phyloP scores from a whole-genome alignment of 2,888 invertebrate genomes.

The Drosophila austrosaltans region DNA sequence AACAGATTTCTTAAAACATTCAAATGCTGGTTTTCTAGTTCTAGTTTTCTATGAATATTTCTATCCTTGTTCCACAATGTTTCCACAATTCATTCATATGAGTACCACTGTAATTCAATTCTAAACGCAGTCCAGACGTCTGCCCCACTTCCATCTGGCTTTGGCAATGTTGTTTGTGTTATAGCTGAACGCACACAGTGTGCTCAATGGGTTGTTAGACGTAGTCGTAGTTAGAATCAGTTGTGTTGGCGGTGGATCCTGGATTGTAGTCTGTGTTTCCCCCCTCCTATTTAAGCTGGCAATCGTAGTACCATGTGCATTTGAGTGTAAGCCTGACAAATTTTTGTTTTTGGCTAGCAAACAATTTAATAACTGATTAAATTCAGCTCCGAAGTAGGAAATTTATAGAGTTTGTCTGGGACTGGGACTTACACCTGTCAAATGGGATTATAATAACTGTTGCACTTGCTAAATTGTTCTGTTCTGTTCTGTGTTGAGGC shows the following conservation, averaged over 20 bases:
- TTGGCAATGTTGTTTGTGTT: conserved; percentile 51
- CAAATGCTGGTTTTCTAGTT: background rate
- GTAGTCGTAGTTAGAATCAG: background rate
- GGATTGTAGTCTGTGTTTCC: background rate
- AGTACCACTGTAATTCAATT: conserved; percentile 38
- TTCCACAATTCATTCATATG: background rate
- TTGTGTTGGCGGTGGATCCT: background rate
- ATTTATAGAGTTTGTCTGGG: conserved; percentile 1
- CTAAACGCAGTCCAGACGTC: background rate
- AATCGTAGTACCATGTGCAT: conserved; percentile 28
- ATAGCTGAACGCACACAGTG: conserved; percentile 50
- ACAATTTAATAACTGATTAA: conserved; percentile 61
- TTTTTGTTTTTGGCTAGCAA: conserved; percentile 33
- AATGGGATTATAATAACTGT: conserved; percentile 22
- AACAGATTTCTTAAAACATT: too few relatives aligned
- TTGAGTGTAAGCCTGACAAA: conserved; percentile 49
- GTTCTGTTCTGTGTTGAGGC: background rate
- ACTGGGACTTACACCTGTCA: background rate
- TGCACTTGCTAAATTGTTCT: background rate
- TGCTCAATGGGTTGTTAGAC: conserved; percentile 51
- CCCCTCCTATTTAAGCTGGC: conserved; percentile 16
- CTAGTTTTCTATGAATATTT: background rate
- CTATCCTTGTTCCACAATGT: too few relatives aligned
- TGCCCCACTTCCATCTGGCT: conserved; percentile 19
- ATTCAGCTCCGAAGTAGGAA: conserved; percentile 25